A percentile compares a stretch with the other conserved stretches of the same genome.
Conservation (phyloP, 1,140 invertebrate genomes). For the Zaprionus ghesquierei region DNA sequence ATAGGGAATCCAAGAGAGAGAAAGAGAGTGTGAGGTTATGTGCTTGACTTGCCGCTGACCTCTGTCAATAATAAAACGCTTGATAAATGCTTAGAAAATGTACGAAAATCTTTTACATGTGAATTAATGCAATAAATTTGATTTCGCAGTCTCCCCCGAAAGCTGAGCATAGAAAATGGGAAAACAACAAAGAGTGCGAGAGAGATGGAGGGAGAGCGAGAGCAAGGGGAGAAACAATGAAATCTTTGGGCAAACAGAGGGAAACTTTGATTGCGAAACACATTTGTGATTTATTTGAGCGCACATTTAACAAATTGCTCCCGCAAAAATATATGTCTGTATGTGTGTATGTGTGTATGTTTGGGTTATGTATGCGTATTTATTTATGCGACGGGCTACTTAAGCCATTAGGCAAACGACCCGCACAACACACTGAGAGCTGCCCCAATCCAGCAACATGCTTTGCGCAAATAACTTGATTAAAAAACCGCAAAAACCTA, state of each 20-base stretch:
- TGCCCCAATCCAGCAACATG: slow-evolving; percentile 10
- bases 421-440: not conserved
- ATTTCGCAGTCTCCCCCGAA: slow-evolving; percentile 52
- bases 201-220: not conserved
- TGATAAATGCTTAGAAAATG: slow-evolving; percentile 76
- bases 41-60: slow-evolving; percentile 24
- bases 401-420: slow-evolving; percentile 43
- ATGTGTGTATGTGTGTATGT: not conserved
- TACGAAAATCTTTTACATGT: slow-evolving; percentile 73
- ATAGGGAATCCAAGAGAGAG: not conserved
- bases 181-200: not conserved
- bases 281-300: slow-evolving; percentile 77
- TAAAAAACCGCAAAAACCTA: slow-evolving; percentile 81
- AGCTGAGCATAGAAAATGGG: slow-evolving; percentile 6
- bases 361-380: slow-evolving; percentile 46
- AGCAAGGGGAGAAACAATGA: slow-evolving; percentile 11
- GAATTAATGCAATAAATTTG: slow-evolving; percentile 79
- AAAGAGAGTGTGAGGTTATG: not conserved
- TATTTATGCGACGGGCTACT: slow-evolving; percentile 65
- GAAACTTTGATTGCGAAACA: slow-evolving; percentile 72
- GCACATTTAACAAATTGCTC: slow-evolving; percentile 66
- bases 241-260: slow-evolving; percentile 28
- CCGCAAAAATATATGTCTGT: slow-evolving; percentile 38
- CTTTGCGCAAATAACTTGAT: slow-evolving; percentile 72
- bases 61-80: slow-evolving; percentile 77